Evolutionary conservation across 30 jellyfish, hydroid and myxozoan genomes (phyloP).

Genomic region (Morbakka virulenta): DNA sequence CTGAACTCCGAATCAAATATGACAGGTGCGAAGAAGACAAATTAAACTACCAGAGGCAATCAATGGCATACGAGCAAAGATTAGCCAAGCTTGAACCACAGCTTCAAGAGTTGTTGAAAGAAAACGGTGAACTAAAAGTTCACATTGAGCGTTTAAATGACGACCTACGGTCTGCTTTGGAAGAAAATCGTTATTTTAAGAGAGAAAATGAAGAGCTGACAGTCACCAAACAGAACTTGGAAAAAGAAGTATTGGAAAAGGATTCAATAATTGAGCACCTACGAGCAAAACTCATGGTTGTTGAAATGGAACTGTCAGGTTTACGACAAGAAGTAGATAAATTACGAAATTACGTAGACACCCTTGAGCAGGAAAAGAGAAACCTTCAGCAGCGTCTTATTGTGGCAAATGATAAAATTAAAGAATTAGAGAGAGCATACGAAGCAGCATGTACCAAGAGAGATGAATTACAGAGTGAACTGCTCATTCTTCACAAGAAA

Average conservation of each 20-base stretch:
- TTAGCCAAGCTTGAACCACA: conserved; percentile 96
- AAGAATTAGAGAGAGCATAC: conserved; percentile 87
- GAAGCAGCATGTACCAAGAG: conserved; percentile 79
- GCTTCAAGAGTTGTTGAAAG: conserved; percentile 76
- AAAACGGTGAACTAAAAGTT: conserved; percentile 74
- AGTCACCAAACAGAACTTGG: conserved; percentile 45
- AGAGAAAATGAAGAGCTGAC: conserved; percentile 54
- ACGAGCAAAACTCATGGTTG: conserved; percentile 50
- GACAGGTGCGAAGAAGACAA: conserved; percentile 94
- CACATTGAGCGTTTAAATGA: conserved; percentile 81
- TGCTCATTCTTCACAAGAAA: conserved; percentile 76
- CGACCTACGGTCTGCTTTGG: conserved; percentile 78
- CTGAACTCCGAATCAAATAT: conserved; percentile 85
- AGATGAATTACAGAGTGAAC: conserved; percentile 82
- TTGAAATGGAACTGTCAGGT: conserved; percentile 64
- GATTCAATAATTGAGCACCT: conserved; percentile 79
- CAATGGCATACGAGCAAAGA: conserved; percentile 96
- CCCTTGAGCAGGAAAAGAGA: conserved; percentile 89
- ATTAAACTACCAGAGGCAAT: conserved; percentile 84
- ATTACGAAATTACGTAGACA: conserved; percentile 57
- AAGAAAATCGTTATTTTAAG: conserved; percentile 63
- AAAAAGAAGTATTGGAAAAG: conserved; percentile 78
- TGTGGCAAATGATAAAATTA: conserved; percentile 72
- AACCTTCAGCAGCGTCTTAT: conserved; percentile 61
- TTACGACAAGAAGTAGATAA: conserved; percentile 88